Evolutionary conservation across 2,797 vertebrate genomes (phyloP), one percentile per base, ranked within the genome.

Genomic region (Fratercula arctica): DNA sequence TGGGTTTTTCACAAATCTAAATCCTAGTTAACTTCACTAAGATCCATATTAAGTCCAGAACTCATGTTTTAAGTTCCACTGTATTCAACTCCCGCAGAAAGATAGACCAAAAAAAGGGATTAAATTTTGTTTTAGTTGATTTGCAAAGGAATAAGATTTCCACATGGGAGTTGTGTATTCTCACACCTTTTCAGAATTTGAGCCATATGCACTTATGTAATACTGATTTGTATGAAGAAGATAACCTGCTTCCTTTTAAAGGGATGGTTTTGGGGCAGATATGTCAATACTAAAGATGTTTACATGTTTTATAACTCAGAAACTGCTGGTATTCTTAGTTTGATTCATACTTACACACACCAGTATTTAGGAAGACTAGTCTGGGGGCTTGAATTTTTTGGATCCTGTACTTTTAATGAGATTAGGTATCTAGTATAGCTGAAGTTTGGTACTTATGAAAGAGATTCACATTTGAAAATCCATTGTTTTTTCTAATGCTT

Each of bases 391-490:
- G 70, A 80, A 82, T 89, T 86, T 90, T 94, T 46, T 57, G 7
- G 29, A 72, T 85, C 66, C 70, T 92, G 70, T 73, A 56, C 63
- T 96, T 87, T 83, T 73, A 70, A 57, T 75, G 70, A 64, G 53
- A 94, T 78, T 93, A 46, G 37, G 41, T 54, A 72, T 53, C 70
- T 89, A 69, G 73, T 85, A 31, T 70, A 74, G 16, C 37, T 91
- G 61, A 50, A 64, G 11, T 97, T 93, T 78, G 57, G 43, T 87
- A 81, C 59, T 87, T 96, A 85, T 18, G 85, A 89, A 95, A 93
- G 68, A 77, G 54, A 85, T 95, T 94, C 35, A 43, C 80, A 74
- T 93, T 96, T 94, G 73, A 41, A 94, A 95, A 69, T 77, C 16
- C n/a, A 37, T 84, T 94, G 72, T 3, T 86, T 93, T 97, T 96